phyloP scores from a whole-genome alignment of 2,888 invertebrate genomes.

The Reticulitermes lucifugus region DNA sequence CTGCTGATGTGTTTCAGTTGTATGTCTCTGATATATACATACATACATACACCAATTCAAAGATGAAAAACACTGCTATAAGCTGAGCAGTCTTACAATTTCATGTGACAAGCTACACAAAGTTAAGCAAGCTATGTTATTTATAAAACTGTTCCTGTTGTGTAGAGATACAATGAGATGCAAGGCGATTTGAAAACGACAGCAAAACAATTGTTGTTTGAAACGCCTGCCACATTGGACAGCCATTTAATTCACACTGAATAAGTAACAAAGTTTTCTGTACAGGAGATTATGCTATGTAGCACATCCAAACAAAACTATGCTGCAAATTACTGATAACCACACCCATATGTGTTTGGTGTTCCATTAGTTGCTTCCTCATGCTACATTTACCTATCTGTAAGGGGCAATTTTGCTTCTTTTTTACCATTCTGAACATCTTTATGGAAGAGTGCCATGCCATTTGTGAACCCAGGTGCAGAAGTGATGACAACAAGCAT shows the following conservation, averaged over 20 bases:
- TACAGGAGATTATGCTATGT: too few species aligned
- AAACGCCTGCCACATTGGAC: too few species aligned
- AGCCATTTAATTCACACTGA: too few species aligned
- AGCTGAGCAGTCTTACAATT: neutral
- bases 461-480: slow-evolving; percentile 6
- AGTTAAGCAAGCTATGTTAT: neutral
- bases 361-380: neutral
- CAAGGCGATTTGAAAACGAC: too few species aligned
- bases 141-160: neutral
- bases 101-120: neutral
- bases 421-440: neutral
- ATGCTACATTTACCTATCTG: neutral
- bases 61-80: neutral
- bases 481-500: neutral
- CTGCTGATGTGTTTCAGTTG: neutral
- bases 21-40: neutral
- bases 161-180: neutral
- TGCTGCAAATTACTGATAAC: too few species aligned
- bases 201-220: too few species aligned
- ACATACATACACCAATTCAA: neutral
- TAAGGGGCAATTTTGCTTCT: neutral
- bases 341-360: neutral
- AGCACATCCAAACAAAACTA: too few species aligned
- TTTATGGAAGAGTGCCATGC: neutral
- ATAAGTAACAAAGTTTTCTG: too few species aligned